phyloP scores from a whole-genome alignment of 2,113 vertebrate species.

The Oplegnathus fasciatus region DNA sequence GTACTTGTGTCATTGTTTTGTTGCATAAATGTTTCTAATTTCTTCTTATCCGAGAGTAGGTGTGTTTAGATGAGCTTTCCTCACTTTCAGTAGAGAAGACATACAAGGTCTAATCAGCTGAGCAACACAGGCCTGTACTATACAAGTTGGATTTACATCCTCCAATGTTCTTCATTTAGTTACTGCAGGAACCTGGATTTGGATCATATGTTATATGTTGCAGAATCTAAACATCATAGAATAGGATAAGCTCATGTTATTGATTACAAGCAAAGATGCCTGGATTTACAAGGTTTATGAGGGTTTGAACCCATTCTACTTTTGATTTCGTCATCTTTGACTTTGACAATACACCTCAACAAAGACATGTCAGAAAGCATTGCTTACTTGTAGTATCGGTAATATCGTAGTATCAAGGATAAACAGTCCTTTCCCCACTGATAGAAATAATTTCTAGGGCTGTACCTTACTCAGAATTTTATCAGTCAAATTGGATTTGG shows the following conservation, averaged over 20 bases:
- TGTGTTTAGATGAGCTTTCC: slow-evolving; percentile 12
- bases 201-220: background rate
- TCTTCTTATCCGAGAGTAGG: slow-evolving; percentile 31
- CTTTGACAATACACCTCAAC: no score
- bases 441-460: no score
- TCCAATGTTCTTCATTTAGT: background rate
- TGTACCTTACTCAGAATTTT: no score
- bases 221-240: background rate
- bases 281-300: background rate
- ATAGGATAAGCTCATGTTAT: background rate
- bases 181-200: background rate
- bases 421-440: no score
- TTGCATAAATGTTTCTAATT: slow-evolving; percentile 56
- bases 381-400: no score
- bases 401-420: no score
- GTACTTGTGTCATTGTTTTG: slow-evolving; percentile 48
- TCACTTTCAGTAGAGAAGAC: slow-evolving; percentile 20
- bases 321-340: no score
- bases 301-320: no score
- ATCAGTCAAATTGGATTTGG: no score
- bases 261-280: background rate
- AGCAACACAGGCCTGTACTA: background rate
- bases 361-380: no score
- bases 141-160: background rate
- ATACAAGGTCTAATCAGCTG: background rate